Percentiles rank a stretch among this genome's conserved stretches.
phyloP scores from a whole-genome alignment of 2,797 vertebrate species.

The Argentina silus region DNA sequence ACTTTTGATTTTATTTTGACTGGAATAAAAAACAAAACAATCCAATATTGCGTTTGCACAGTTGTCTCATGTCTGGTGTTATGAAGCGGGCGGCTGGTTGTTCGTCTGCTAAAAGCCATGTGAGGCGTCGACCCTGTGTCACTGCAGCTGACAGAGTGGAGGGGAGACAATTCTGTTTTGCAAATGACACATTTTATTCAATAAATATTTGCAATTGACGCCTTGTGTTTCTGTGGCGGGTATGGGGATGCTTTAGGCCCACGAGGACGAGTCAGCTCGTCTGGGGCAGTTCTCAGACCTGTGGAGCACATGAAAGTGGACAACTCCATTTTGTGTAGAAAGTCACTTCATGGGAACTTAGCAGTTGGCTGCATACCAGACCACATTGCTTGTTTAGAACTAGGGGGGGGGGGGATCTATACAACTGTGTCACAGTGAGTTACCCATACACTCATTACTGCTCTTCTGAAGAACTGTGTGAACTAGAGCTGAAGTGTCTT shows the following conservation, averaged over 20 bases:
- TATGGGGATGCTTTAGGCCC: neutral
- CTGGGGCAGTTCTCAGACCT: too few relatives aligned
- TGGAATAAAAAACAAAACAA: constrained; percentile 32
- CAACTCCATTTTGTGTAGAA: too few relatives aligned
- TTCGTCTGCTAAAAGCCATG: neutral
- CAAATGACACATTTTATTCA: constrained; percentile 56
- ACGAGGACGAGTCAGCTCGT: too few relatives aligned
- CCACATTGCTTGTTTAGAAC: too few relatives aligned
- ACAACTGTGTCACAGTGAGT: too few relatives aligned
- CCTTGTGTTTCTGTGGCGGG: neutral
- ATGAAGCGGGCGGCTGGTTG: neutral
- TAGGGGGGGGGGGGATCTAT: too few relatives aligned
- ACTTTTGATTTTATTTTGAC: constrained; percentile 26
- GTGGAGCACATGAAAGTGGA: too few relatives aligned
- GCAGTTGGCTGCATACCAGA: too few relatives aligned
- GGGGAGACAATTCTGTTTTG: constrained; percentile 30
- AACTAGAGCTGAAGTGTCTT: too few relatives aligned
- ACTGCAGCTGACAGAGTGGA: neutral
- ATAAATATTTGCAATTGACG: constrained; percentile 50
- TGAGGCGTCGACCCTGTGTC: neutral
- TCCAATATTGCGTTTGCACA: constrained; percentile 23
- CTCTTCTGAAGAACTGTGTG: too few relatives aligned
- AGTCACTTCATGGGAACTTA: too few relatives aligned
- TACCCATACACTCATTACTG: too few relatives aligned
- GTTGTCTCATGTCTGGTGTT: neutral